phyloP scores from a whole-genome alignment of 1,140 invertebrate genomes.

The Drosophila paulistorum region DNA sequence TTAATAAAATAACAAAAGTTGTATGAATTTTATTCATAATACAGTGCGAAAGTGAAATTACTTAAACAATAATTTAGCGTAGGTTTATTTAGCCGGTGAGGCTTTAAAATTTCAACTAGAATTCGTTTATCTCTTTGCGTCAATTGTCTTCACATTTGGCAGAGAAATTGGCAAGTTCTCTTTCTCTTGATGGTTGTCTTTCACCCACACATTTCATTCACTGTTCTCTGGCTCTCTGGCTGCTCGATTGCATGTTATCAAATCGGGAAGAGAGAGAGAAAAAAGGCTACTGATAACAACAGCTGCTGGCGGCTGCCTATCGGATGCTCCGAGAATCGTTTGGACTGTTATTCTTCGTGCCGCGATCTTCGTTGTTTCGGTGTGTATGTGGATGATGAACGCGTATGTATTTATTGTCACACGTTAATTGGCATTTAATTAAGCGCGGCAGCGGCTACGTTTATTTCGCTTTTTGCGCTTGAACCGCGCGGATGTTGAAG shows the following conservation, averaged over 20 bases:
- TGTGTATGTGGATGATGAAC: slow-evolving; percentile 32
- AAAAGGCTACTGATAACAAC: slow-evolving; percentile 52
- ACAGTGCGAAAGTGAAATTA: slow-evolving; percentile 75
- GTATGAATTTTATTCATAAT: slow-evolving; percentile 83
- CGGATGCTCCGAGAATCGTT: slow-evolving; percentile 54
- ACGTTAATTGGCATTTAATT: slow-evolving; percentile 82
- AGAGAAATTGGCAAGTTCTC: neutral
- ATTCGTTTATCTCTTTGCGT: neutral
- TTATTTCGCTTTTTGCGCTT: slow-evolving; percentile 65
- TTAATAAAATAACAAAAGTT: slow-evolving; percentile 77
- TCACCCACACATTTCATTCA: neutral
- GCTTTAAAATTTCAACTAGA: neutral
- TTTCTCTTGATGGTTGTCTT: neutral
- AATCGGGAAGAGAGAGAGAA: neutral
- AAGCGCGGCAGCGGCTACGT: slow-evolving; percentile 64
- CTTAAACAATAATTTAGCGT: slow-evolving; percentile 50
- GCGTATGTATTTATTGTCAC: slow-evolving; percentile 63
- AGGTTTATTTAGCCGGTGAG: neutral
- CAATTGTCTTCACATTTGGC: neutral
- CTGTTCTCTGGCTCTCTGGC: neutral
- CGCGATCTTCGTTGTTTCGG: slow-evolving; percentile 52
- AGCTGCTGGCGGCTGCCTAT: slow-evolving; percentile 41
- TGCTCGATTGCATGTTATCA: slow-evolving; percentile 11
- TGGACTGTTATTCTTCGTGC: slow-evolving; percentile 50
- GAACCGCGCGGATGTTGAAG: slow-evolving; percentile 56